A percentile compares a stretch with the other conserved stretches of the same genome.
Conservation (phyloP, 2,113 vertebrate species). For the Pandion haliaetus region DNA sequence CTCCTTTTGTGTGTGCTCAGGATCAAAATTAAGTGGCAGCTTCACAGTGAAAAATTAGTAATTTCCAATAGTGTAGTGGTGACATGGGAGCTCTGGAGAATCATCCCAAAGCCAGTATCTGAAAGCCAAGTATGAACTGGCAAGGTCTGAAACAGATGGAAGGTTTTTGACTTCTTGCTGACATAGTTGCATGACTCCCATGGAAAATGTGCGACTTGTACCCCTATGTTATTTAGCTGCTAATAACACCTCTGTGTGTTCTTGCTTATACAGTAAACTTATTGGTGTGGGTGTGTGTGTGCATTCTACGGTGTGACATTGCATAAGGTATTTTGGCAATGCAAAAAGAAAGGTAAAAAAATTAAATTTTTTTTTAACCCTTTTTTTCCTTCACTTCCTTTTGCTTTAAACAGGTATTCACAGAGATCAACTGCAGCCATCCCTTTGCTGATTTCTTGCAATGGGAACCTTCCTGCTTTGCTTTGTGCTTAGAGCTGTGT, state of each 20-base stretch:
- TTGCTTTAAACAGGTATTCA: neutral
- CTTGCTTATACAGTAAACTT: neutral
- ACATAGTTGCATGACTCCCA: neutral
- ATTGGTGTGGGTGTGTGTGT: no score
- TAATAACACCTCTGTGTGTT: neutral
- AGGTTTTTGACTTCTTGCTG: neutral
- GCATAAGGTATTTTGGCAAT: neutral
- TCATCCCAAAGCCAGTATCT: neutral
- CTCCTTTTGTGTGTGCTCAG: neutral
- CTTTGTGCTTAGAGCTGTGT: no score
- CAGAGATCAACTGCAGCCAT: neutral
- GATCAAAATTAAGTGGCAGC: neutral
- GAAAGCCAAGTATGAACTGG: neutral
- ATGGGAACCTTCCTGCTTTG: neutral
- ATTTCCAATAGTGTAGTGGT: neutral
- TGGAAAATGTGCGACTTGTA: neutral
- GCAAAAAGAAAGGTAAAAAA: neutral
- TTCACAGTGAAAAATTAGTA: neutral
- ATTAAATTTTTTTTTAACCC: neutral
- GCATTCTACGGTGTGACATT: neutral
- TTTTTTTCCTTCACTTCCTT: neutral
- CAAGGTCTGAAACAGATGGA: neutral
- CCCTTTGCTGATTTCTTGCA: neutral
- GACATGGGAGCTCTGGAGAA: neutral
- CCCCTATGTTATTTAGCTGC: neutral